Evolutionary conservation across 2,888 invertebrate genomes (phyloP), one percentile per base, ranked within the genome.

Genomic region (Drosophila parthenogenetica): DNA sequence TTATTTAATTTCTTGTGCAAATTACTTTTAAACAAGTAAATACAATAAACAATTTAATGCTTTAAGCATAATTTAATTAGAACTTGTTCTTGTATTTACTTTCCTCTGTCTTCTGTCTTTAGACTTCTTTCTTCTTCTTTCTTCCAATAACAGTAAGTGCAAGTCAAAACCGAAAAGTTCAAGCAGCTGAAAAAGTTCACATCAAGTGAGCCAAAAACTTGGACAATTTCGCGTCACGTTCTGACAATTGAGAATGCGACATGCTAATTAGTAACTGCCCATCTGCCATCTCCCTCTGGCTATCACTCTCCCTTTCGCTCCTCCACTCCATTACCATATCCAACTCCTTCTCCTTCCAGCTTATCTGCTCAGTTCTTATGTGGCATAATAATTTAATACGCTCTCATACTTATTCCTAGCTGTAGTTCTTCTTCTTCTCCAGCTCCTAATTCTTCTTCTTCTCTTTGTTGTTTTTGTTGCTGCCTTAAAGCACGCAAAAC

Each of bases 191-290:
- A 63, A 73, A 65, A 64, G 68, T 77, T 77, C 63, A 60, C 57
- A 67, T 49, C 16, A 59, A 64, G 53, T 58, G 72, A 76, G 69
- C 77, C 8, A 29, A 11, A 58, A 68, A 69, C 58, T 68, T 65
- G 63, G 62, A 60, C 76, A 77, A 74, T 87, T 74, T 81, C 68
- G 75, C 67, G 71, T 84, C 81, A 81, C 81, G 87, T 87, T 71
- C 78, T 65, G 62, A 78, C 87, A 87, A 87, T 82, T 84, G 87
- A 75, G 81, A 87, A 72, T 82, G 85, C 77, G 81, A 71, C 87
- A 82, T 84, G 81, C 81, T 82, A 87, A 82, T 82, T 87, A 84
- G 81, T 69, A 66, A 59, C 65, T 53, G 55, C 42, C 45, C 57
- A 29, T 8, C 29, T 29, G 7, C 29, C 29, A 29, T 29, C 29